phyloP scores from a whole-genome alignment of 53 echinoderm and acorn worm species.

The Holothuria scabra region DNA sequence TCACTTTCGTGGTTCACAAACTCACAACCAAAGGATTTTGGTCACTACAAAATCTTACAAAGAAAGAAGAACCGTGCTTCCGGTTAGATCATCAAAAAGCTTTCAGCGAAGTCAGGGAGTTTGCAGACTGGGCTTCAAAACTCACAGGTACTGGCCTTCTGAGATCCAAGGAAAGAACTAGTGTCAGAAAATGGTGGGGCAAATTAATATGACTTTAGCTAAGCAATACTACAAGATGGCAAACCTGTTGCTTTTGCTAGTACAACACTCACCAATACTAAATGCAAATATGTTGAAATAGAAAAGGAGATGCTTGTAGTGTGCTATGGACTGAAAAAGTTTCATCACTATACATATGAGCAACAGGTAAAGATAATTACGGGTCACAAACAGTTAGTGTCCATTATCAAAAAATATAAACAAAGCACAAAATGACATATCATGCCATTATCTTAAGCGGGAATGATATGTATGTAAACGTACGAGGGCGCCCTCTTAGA shows the following conservation, averaged over 20 bases:
- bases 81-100: constrained; percentile 58
- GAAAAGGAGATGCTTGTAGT: constrained; percentile 75
- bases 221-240: constrained; percentile 65
- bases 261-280: constrained; percentile 57
- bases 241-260: constrained; percentile 70
- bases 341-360: constrained; percentile 75
- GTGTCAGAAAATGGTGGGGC: constrained; percentile 60
- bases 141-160: constrained; percentile 62
- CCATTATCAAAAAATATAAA: constrained; percentile 33
- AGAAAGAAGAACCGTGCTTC: constrained; percentile 57
- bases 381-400: constrained; percentile 63
- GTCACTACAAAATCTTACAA: constrained; percentile 54
- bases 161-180: constrained; percentile 33
- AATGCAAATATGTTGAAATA: constrained; percentile 58
- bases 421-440: constrained; percentile 64
- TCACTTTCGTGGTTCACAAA: constrained; percentile 66
- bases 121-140: constrained; percentile 24
- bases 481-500: too few relatives aligned
- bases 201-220: constrained; percentile 53
- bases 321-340: constrained; percentile 66
- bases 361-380: constrained; percentile 55
- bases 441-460: too few relatives aligned
- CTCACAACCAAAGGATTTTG: constrained; percentile 59
- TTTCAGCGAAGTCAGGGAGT: constrained; percentile 52
- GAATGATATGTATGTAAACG: too few relatives aligned